Percentiles rank a stretch among this genome's conserved stretches.
phyloP scores from a whole-genome alignment of 1,140 invertebrate genomes.

The Trachelipus rathkii region DNA sequence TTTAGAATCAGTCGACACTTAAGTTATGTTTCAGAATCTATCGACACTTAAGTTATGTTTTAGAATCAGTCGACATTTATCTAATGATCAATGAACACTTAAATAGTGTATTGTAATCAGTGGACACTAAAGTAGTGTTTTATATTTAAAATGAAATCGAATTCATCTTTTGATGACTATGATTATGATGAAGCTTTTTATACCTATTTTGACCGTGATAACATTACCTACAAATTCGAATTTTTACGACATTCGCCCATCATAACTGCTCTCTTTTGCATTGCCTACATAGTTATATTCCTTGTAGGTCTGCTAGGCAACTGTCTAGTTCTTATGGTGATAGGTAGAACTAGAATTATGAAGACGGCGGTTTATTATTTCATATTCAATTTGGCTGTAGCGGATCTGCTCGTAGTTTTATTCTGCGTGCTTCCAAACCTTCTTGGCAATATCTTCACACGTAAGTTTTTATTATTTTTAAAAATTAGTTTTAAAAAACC shows the following conservation, averaged over 20 bases:
- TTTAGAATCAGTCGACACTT: no score
- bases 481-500: no score
- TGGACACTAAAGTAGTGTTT: no score
- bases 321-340: slow-evolving; percentile 54
- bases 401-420: slow-evolving; percentile 87
- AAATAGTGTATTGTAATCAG: no score
- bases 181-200: no score
- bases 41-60: no score
- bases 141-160: no score
- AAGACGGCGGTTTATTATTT: slow-evolving; percentile 81
- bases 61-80: no score
- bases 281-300: slow-evolving; percentile 50
- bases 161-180: no score
- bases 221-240: not conserved
- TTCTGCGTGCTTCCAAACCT: slow-evolving; percentile 89
- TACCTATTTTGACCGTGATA: not conserved
- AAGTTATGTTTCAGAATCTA: no score
- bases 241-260: slow-evolving; percentile 45
- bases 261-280: slow-evolving; percentile 48
- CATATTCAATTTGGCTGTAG: slow-evolving; percentile 89
- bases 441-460: slow-evolving; percentile 86
- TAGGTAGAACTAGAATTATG: slow-evolving; percentile 48
- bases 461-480: slow-evolving; percentile 62
- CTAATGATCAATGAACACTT: no score
- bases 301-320: slow-evolving; percentile 56